These are phyloP conservation scores for Cyprinodon tularosa DNA, from an alignment of 2,113 vertebrate genomes.

Conservation along the genomic window DNA sequence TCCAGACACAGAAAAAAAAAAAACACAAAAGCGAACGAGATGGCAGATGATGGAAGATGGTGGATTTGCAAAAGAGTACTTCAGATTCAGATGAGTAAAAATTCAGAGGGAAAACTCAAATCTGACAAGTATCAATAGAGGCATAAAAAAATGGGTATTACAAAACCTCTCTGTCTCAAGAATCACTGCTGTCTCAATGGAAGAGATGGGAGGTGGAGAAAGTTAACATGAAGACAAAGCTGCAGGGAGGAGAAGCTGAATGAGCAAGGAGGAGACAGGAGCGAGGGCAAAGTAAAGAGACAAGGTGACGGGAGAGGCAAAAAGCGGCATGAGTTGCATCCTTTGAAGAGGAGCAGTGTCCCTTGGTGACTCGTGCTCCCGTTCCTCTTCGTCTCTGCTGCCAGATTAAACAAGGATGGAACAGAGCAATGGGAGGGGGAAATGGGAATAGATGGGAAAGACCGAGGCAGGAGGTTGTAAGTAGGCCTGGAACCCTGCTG, in stretches of 20 bases:
- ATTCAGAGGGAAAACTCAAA: constrained; percentile 3
- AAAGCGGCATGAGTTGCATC: constrained; percentile 43
- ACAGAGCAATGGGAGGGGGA: constrained; percentile 47
- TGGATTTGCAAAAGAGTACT: constrained; percentile 31
- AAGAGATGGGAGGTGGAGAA: constrained; percentile 26
- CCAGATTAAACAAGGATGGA: constrained; percentile 66
- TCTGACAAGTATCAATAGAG: constrained; percentile 16
- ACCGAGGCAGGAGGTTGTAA: constrained; percentile 48
- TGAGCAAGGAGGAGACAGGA: constrained; percentile 28
- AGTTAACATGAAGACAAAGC: constrained; percentile 65
- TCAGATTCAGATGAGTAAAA: constrained; percentile 40
- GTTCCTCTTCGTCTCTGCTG: constrained; percentile 52
- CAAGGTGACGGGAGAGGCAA: constrained; percentile 45
- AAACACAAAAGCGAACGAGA: constrained; percentile 19
- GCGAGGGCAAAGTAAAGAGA: constrained; percentile 61
- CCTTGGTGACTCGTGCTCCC: constrained; percentile 61
- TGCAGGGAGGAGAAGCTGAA: constrained; percentile 45
- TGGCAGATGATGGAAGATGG: constrained; percentile 3
- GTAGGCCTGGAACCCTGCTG: constrained; percentile 75
- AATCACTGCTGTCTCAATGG: constrained; percentile 34
- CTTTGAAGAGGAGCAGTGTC: constrained; percentile 70
- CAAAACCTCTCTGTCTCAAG: constrained; percentile 46
- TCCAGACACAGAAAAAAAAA: constrained; percentile 41
- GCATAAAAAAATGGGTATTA: constrained; percentile 13
- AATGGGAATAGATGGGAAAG: constrained; percentile 30